These are phyloP conservation scores for Percopsis omiscomaycus DNA, from an alignment of 2,797 vertebrate species.

Conservation along the genomic window DNA sequence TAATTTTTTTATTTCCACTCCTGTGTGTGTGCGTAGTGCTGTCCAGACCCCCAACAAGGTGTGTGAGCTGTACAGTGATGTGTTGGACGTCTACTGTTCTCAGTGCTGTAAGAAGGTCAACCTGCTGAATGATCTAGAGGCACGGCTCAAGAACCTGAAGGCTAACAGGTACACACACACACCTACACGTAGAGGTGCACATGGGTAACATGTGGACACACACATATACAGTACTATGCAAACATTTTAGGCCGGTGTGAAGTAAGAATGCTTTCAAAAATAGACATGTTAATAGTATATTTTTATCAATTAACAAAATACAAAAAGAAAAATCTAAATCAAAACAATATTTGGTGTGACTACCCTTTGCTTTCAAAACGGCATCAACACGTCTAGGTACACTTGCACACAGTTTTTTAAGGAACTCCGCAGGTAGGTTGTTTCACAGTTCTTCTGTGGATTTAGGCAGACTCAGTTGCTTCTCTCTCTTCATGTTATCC, in stretches of 20 bases:
- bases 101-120: slow-evolving; percentile 97
- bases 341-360: slow-evolving; percentile 22
- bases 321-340: too few relatives aligned
- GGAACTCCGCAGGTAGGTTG: background rate
- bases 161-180: slow-evolving; percentile 83
- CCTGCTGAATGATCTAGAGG: slow-evolving; percentile 93
- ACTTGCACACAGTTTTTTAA: slow-evolving; percentile 14
- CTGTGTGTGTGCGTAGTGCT: slow-evolving; percentile 69
- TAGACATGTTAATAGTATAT: too few relatives aligned
- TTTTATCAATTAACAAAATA: too few relatives aligned
- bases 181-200: background rate
- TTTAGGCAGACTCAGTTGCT: too few relatives aligned
- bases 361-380: slow-evolving; percentile 46
- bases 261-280: too few relatives aligned
- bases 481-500: too few relatives aligned
- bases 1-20: background rate
- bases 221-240: too few relatives aligned
- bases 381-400: slow-evolving; percentile 34
- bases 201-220: too few relatives aligned
- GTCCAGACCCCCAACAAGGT: slow-evolving; percentile 91
- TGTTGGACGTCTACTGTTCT: slow-evolving; percentile 92
- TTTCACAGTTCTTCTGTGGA: too few relatives aligned
- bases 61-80: slow-evolving; percentile 83
- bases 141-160: slow-evolving; percentile 91
- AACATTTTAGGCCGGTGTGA: too few relatives aligned